phyloP scores from a whole-genome alignment of 2,113 vertebrate species.

The Chionis minor region DNA sequence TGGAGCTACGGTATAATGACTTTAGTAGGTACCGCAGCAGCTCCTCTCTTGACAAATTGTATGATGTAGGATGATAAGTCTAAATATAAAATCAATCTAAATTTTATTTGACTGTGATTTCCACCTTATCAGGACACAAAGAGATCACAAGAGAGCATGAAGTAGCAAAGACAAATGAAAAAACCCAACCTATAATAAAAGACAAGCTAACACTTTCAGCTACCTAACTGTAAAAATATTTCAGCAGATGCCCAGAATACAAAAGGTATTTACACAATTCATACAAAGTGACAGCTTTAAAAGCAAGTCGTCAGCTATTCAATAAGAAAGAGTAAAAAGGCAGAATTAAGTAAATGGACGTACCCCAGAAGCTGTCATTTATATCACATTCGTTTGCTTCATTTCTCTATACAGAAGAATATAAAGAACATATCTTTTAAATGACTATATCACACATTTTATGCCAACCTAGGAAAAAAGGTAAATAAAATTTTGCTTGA shows the following conservation, averaged over 20 bases:
- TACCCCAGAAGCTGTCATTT: neutral
- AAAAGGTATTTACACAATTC: neutral
- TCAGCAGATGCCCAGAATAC: neutral
- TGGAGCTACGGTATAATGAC: conserved; percentile 35
- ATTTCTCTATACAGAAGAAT: neutral
- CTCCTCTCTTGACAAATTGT: neutral
- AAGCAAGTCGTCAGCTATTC: neutral
- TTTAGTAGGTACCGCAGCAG: conserved; percentile 18
- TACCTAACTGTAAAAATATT: neutral
- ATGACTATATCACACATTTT: neutral
- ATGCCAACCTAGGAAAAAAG: neutral
- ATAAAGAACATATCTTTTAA: neutral
- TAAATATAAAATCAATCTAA: conserved; percentile 62
- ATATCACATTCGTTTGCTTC: neutral
- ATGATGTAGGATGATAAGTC: neutral
- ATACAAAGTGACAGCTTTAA: neutral
- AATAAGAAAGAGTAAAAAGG: neutral
- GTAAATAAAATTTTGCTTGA: neutral
- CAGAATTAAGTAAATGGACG: neutral
- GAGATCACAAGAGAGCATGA: neutral
- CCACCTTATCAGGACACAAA: neutral
- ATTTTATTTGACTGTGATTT: conserved; percentile 43
- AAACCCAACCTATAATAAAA: neutral
- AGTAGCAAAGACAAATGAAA: neutral
- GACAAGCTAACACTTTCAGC: neutral